A percentile compares a stretch with the other conserved stretches of the same genome.
phyloP scores from a whole-genome alignment of 2,113 vertebrate genomes.

The Enhydra lutris region DNA sequence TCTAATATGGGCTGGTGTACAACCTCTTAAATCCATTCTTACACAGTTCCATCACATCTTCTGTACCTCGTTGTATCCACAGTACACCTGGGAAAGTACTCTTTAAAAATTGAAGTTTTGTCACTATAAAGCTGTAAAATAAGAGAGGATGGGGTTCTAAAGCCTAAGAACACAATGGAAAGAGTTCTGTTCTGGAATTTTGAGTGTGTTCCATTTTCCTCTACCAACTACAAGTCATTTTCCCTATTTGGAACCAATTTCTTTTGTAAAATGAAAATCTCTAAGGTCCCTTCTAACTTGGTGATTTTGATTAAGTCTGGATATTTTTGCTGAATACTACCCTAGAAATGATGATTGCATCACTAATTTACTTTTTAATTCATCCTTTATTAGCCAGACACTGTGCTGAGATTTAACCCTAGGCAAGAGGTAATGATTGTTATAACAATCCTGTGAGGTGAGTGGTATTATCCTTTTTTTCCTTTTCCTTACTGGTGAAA shows the following conservation, averaged over 20 bases:
- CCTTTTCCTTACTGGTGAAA: background rate
- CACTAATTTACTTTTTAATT: constrained; percentile 3
- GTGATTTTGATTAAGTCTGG: background rate
- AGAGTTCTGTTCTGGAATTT: background rate
- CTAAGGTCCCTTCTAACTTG: background rate
- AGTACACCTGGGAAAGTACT: background rate
- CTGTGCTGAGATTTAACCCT: background rate
- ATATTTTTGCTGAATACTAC: background rate
- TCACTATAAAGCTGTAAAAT: background rate
- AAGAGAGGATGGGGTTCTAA: background rate
- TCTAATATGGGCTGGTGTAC: background rate
- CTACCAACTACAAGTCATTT: background rate
- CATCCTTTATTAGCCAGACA: background rate
- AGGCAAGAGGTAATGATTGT: background rate
- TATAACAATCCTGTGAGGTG: background rate
- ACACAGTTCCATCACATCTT: background rate
- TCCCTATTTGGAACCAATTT: background rate
- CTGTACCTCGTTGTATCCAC: background rate
- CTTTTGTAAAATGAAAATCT: constrained; percentile 28
- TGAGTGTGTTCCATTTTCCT: background rate
- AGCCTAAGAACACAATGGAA: background rate
- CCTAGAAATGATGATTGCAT: background rate
- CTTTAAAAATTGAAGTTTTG: background rate
- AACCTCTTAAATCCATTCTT: constrained; percentile 25
- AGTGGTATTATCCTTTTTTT: background rate